Base-by-base conservation (phyloP, 2,797 vertebrate species). In the Emys orbicularis region DNA sequence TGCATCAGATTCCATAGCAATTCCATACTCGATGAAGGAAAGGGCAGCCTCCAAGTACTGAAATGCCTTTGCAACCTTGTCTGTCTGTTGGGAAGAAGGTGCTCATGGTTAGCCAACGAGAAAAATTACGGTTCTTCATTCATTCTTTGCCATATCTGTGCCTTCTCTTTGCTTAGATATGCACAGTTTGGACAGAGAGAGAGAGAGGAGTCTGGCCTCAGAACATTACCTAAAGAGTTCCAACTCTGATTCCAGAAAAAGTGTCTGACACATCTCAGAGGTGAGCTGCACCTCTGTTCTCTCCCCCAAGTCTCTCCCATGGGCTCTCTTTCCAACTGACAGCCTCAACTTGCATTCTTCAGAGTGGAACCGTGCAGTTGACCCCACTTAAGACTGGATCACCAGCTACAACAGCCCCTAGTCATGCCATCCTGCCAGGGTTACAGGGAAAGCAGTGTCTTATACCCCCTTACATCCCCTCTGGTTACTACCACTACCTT, bases 41-140 rank as follows among this genome's bases (percentile, higher is more conserved):
- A 99, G 98, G 92, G 98, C 99, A 1, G 99, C 99, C 74, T 99
- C 99, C 96, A 99, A 96, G 98, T 99, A 99, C 96, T 98, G 99
- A 91, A 99, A 99, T 27, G 99, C 99, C 98, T 99, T 99, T 47
- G 94, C 98, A 86, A 98, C 98, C 96, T 99, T 99, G 97, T 99
- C 99, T 0, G 97, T 97, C 99, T 99, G 83, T 76, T 91, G 68
- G 83, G 81, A 88, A 97, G 77, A 96, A 88, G 87, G 83, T 1
- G 2, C 44, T 41, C 7, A 47, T 1, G 74, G 88, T 96, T 80
- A 95, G 91, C 56, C n/a, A 65, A 29, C 1, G 34, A 54, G 27
- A 57, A 81, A 87, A 41, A 2, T 44, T 8, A 25, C 41, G 74
- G 79, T 31, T 87, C 88, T 82, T 52, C 53, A 54, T 47, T 37